Conservation (phyloP, 30 jellyfish, hydroid and myxozoan genomes). For the Pelagia noctiluca region DNA sequence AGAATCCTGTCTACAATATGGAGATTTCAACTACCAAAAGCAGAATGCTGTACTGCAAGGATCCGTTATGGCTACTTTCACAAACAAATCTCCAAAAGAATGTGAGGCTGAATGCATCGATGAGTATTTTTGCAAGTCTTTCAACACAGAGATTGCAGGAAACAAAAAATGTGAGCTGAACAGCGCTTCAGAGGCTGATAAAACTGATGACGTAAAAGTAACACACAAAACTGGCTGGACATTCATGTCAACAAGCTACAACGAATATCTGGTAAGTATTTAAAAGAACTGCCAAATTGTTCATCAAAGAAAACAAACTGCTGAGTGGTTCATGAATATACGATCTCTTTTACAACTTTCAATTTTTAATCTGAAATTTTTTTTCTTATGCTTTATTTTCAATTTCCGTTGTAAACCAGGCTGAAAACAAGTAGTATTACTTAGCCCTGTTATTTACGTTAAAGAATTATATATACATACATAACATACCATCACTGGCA, state of each 20-base stretch:
- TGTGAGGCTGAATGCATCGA: not conserved
- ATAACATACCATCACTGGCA: too few species aligned
- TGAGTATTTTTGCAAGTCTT: constrained; percentile 1
- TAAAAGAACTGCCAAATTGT: too few species aligned
- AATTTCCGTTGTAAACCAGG: too few species aligned
- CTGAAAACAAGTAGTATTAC: too few species aligned
- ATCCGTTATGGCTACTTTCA: not conserved
- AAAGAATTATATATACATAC: too few species aligned
- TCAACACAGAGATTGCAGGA: not conserved
- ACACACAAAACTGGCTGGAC: not conserved
- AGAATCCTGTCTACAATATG: too few species aligned
- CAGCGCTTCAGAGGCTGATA: constrained; percentile 1
- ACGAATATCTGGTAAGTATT: not conserved
- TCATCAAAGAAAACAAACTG: too few species aligned
- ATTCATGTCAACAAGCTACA: not conserved
- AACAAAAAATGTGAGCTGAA: not conserved
- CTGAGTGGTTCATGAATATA: too few species aligned
- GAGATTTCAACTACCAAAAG: not conserved
- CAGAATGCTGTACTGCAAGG: constrained; percentile 4
- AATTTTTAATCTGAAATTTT: too few species aligned
- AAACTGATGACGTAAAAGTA: not conserved
- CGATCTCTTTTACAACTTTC: too few species aligned
- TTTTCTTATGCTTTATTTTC: too few species aligned
- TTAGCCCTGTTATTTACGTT: too few species aligned
- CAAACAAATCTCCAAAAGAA: not conserved